A percentile compares a stretch with the other conserved stretches of the same genome.
These are phyloP conservation scores for Mormyrus hasselquistii DNA, from an alignment of 2,797 vertebrate genomes.

Conservation along the genomic window DNA sequence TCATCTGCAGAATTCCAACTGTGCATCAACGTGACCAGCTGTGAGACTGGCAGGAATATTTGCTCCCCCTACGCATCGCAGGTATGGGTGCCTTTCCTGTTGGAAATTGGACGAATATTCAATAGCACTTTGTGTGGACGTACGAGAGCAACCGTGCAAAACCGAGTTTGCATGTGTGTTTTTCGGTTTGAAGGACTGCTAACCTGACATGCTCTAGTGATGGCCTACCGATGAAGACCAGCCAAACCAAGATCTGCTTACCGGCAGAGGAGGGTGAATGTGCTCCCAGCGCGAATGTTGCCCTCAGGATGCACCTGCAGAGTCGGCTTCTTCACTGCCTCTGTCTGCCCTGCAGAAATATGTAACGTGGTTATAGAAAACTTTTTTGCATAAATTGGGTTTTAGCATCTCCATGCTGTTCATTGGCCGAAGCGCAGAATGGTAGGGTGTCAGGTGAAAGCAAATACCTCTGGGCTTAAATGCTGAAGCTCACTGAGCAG, in stretches of 20 bases:
- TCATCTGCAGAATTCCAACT: not conserved
- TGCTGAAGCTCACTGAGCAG: not conserved
- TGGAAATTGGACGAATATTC: not conserved
- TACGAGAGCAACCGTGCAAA: not conserved
- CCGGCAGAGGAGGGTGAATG: slow-evolving; percentile 8
- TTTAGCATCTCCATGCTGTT: not conserved
- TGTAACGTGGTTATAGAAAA: not conserved
- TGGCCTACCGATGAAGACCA: too few species aligned
- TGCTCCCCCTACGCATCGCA: not conserved
- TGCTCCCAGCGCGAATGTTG: not conserved
- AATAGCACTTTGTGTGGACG: not conserved
- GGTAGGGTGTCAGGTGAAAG: not conserved
- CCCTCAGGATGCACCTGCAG: not conserved
- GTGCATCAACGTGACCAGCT: not conserved
- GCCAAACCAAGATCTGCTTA: not conserved
- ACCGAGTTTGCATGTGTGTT: not conserved
- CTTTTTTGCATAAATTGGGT: not conserved
- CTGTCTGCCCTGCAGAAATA: slow-evolving; percentile 11
- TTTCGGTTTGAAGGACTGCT: not conserved
- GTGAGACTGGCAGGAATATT: not conserved
- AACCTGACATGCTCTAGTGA: not conserved
- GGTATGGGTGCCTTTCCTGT: not conserved
- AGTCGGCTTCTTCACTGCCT: not conserved
- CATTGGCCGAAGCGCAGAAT: not conserved
- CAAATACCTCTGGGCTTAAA: not conserved